phyloP scores from a whole-genome alignment of 2,113 vertebrate genomes.

The Eleginops maclovinus region DNA sequence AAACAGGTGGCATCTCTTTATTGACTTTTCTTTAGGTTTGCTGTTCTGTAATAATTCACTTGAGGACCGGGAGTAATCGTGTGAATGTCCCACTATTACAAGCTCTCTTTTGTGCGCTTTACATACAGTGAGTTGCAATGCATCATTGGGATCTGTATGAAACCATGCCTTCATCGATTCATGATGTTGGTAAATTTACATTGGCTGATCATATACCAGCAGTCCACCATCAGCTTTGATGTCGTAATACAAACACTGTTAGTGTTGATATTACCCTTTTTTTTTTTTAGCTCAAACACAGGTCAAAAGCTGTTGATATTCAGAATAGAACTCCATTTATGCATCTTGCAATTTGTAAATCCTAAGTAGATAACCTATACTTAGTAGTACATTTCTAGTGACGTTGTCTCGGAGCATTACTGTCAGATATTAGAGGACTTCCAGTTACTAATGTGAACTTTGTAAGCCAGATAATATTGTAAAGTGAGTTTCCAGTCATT shows the following conservation, averaged over 20 bases:
- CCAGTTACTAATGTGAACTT: background rate
- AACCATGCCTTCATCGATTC: background rate
- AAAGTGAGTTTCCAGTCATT: background rate
- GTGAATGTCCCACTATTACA: conserved; percentile 1
- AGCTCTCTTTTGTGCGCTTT: background rate
- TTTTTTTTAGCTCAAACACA: conserved; percentile 32
- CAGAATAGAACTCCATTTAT: conserved; percentile 10
- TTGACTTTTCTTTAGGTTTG: background rate
- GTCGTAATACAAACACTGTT: conserved; percentile 29
- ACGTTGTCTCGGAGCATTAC: background rate
- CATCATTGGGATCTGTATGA: conserved; percentile 7
- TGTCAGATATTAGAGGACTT: background rate
- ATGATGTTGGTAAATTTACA: background rate
- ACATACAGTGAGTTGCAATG: background rate
- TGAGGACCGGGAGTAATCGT: background rate
- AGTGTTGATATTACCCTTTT: conserved; percentile 25
- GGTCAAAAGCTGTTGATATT: conserved; percentile 36
- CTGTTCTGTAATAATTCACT: background rate
- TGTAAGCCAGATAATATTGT: background rate
- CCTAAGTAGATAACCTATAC: conserved; percentile 5
- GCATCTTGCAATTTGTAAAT: conserved; percentile 4
- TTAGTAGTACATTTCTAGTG: background rate
- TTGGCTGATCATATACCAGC: background rate
- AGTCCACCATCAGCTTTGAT: conserved; percentile 9
- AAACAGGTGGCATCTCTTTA: background rate